These are phyloP conservation scores for Coecobrya sp. DNA, from an alignment of 2,888 invertebrate genomes.

Conservation along the genomic window DNA sequence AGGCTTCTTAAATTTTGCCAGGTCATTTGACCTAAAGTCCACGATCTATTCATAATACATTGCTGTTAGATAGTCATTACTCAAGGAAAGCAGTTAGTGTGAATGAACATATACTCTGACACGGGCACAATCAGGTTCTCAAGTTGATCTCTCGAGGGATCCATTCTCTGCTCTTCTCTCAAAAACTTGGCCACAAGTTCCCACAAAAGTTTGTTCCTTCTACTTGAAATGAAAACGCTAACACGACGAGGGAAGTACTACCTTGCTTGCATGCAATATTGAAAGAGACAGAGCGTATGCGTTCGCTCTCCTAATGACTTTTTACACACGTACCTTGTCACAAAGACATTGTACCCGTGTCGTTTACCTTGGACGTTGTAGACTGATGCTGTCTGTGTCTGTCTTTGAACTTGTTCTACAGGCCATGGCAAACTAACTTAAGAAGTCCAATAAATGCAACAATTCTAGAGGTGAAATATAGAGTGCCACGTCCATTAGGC, in stretches of 20 bases:
- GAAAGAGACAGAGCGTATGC: slow-evolving; percentile 45
- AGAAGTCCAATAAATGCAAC: neutral
- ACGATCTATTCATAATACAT: neutral
- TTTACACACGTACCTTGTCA: slow-evolving; percentile 36
- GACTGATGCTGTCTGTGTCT: too few relatives aligned
- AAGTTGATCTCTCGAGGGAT: slow-evolving; percentile 32
- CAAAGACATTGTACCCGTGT: slow-evolving; percentile 7
- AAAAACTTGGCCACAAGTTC: neutral
- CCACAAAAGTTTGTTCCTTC: neutral
- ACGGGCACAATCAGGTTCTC: slow-evolving; percentile 40
- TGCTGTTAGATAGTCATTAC: too few relatives aligned
- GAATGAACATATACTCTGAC: neutral
- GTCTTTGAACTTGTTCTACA: too few relatives aligned
- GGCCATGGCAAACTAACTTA: neutral
- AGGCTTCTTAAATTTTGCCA: neutral
- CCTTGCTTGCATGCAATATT: neutral
- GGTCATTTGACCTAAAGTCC: slow-evolving; percentile 62
- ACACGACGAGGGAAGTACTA: neutral
- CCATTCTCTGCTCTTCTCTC: neutral
- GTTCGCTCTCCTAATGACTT: slow-evolving; percentile 34
- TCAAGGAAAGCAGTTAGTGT: too few relatives aligned
- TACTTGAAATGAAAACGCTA: neutral
- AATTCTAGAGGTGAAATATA: neutral
- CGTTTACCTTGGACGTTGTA: slow-evolving; percentile 4
- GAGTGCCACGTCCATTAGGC: neutral